Evolutionary conservation across 2,797 vertebrate species (phyloP).

Genomic region (Sebastolobus altivelis): DNA sequence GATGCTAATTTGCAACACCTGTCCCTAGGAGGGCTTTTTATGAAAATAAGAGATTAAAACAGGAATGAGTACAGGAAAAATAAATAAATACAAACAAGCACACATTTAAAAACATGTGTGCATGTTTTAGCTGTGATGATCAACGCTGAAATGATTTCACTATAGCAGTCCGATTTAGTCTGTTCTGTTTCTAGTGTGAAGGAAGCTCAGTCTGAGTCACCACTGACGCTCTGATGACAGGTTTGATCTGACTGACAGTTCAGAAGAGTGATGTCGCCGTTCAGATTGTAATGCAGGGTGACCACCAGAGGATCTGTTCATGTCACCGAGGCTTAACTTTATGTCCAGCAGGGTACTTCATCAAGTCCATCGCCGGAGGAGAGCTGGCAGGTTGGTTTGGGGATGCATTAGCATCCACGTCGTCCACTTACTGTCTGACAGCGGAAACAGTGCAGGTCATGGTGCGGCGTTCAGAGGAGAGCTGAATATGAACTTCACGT

Average conservation of each 20-base stretch:
- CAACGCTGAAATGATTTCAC: not conserved
- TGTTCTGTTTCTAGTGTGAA: not conserved
- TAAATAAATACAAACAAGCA: no score
- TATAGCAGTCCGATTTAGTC: not conserved
- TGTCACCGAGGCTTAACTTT: conserved; percentile 11
- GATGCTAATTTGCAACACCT: no score
- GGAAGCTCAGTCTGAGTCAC: not conserved
- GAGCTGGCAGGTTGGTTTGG: conserved; percentile 11
- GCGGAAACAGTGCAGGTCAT: not conserved
- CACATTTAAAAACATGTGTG: no score
- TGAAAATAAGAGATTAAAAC: no score
- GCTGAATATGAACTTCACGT: not conserved
- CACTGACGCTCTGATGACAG: not conserved
- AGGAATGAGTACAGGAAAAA: no score
- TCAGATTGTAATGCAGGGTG: not conserved
- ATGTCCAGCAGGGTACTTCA: conserved; percentile 7
- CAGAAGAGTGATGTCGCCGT: not conserved
- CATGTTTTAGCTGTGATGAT: not conserved
- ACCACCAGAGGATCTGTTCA: conserved; percentile 5
- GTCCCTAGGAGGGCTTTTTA: no score
- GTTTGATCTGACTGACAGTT: not conserved
- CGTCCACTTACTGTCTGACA: not conserved
- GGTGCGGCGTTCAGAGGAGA: not conserved
- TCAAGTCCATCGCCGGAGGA: not conserved
- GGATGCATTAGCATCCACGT: conserved; percentile 6